Conservation (phyloP, 2,797 vertebrate genomes). For the Peromyscus melanophrys region DNA sequence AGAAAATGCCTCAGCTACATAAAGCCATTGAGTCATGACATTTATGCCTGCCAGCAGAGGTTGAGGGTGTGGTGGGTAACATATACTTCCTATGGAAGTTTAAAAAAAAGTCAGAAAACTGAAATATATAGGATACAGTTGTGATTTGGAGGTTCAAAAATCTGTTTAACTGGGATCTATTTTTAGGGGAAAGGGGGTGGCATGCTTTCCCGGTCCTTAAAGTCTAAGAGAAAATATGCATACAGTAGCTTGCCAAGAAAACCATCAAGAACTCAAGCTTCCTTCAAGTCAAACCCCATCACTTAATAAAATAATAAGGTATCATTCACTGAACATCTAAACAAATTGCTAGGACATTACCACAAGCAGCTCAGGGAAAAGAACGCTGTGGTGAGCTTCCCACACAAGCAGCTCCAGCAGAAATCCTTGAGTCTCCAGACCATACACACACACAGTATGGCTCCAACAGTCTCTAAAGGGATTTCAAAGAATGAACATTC, state of each 20-base stretch:
- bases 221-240: slow-evolving; percentile 31
- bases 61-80: not conserved
- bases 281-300: slow-evolving; percentile 45
- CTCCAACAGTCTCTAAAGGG: slow-evolving; percentile 22
- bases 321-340: slow-evolving; percentile 70
- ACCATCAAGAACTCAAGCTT: slow-evolving; percentile 54
- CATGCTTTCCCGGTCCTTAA: not conserved
- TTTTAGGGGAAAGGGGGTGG: not conserved
- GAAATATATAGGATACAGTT: slow-evolving; percentile 33
- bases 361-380: slow-evolving; percentile 63
- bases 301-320: slow-evolving; percentile 78
- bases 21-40: not conserved
- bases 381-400: slow-evolving; percentile 49
- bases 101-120: not conserved
- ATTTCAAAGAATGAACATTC: slow-evolving; percentile 29
- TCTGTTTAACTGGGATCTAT: slow-evolving; percentile 49
- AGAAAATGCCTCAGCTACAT: slow-evolving; percentile 34
- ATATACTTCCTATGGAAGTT: not conserved
- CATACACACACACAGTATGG: not conserved
- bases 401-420: slow-evolving; percentile 6
- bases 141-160: slow-evolving; percentile 44
- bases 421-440: not conserved
- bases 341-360: slow-evolving; percentile 66
- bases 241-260: slow-evolving; percentile 57
- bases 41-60: not conserved